Evolutionary conservation across 2,888 invertebrate genomes (phyloP).

Genomic region (Ephialtes manifestator): DNA sequence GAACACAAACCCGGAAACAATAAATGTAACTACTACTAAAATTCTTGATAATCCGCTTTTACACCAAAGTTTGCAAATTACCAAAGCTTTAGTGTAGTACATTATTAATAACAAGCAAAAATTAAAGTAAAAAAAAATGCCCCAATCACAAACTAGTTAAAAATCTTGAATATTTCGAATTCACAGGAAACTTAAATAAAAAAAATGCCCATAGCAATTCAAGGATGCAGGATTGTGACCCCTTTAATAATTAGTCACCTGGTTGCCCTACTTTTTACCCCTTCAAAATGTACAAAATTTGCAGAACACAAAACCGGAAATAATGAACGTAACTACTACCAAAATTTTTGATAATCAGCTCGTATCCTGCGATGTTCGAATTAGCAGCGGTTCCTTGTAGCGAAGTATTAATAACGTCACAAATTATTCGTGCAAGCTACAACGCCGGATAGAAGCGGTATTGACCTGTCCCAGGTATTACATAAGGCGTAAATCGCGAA

Average conservation of each 20-base stretch:
- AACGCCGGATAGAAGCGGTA: conserved; percentile 75
- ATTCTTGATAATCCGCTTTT: no score
- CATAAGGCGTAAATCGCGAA: conserved; percentile 80
- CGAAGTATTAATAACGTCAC: conserved; percentile 28
- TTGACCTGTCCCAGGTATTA: conserved; percentile 83
- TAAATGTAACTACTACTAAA: no score
- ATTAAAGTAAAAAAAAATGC: no score
- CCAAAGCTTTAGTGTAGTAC: no score
- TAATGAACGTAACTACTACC: neutral
- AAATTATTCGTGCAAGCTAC: conserved; percentile 7
- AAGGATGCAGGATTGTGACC: neutral
- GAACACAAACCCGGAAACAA: no score
- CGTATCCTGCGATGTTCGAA: neutral
- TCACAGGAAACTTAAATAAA: neutral
- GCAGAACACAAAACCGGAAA: neutral
- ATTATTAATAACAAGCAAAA: no score
- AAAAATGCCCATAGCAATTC: neutral
- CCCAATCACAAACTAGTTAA: neutral
- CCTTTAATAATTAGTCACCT: conserved; percentile 12
- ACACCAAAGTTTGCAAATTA: no score
- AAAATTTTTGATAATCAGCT: neutral
- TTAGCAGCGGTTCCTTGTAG: neutral
- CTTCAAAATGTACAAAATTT: no score
- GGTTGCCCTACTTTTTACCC: neutral
- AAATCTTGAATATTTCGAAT: no score